Conservation (phyloP, 92 coral and sea anemone species). For the Porites cylindrica region DNA sequence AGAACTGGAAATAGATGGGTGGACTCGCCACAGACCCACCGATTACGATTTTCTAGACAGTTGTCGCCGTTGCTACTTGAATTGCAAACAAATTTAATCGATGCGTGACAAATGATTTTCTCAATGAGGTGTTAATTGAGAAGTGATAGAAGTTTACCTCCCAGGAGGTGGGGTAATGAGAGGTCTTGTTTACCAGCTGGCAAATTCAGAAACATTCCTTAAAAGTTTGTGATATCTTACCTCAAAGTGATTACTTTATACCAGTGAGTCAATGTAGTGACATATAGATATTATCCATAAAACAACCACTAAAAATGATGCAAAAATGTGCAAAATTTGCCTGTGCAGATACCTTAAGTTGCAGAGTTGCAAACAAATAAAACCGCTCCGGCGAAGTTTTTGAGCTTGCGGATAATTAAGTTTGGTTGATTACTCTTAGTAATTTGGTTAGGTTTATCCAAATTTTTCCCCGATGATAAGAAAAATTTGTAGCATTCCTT, state of each 20-base stretch:
- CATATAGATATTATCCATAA: too few relatives aligned
- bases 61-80: not conserved
- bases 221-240: too few relatives aligned
- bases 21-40: not conserved
- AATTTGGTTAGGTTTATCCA: too few relatives aligned
- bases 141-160: conserved; percentile 3
- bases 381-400: not conserved
- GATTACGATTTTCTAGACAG: too few relatives aligned
- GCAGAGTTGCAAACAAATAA: not conserved
- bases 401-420: not conserved
- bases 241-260: not conserved
- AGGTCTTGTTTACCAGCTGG: not conserved
- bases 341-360: not conserved
- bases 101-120: not conserved
- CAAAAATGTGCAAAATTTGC: too few relatives aligned
- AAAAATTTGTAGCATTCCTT: not conserved
- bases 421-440: not conserved
- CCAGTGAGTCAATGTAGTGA: not conserved
- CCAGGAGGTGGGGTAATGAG: not conserved
- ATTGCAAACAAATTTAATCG: not conserved
- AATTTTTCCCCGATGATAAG: not conserved
- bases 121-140: conserved; percentile 14
- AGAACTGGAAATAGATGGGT: too few relatives aligned
- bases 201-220: not conserved
- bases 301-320: too few relatives aligned